A percentile compares a stretch with the other conserved stretches of the same genome.
Evolutionary conservation across 2,888 invertebrate genomes (phyloP).

Genomic region (Stegophylla sp.): DNA sequence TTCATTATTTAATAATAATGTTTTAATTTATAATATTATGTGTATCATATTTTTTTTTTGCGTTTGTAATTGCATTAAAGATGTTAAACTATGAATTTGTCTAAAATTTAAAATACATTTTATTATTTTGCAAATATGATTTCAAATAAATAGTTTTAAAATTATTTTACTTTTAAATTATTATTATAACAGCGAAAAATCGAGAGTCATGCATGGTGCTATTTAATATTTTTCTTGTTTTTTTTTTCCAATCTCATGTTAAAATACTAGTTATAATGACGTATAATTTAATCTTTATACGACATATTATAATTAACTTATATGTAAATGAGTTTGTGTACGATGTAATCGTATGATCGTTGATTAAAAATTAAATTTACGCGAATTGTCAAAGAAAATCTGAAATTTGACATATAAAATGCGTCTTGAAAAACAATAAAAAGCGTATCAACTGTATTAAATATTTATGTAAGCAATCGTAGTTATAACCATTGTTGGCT

Average conservation of each 20-base stretch:
- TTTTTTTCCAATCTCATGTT: constrained; percentile 1
- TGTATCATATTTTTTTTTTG: too few relatives aligned
- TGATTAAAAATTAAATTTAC: neutral
- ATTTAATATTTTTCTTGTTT: neutral
- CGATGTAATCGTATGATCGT: neutral
- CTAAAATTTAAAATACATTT: too few relatives aligned
- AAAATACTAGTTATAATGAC: constrained; percentile 26
- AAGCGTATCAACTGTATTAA: too few relatives aligned
- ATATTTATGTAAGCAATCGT: too few relatives aligned
- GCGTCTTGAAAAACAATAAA: too few relatives aligned
- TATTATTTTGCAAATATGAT: too few relatives aligned
- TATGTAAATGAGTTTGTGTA: neutral
- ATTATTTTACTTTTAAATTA: neutral
- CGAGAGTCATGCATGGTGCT: neutral
- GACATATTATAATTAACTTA: neutral
- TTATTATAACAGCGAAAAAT: neutral
- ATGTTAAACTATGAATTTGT: too few relatives aligned
- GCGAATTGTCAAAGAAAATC: neutral
- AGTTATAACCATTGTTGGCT: too few relatives aligned
- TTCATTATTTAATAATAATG: neutral
- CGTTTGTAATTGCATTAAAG: too few relatives aligned
- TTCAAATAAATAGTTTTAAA: neutral
- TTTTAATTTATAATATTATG: neutral
- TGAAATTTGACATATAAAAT: too few relatives aligned
- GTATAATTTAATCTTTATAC: neutral